Percentiles rank a stretch among this genome's conserved stretches.
These are phyloP conservation scores for Podiceps cristatus DNA, from an alignment of 2,113 vertebrate genomes.

Conservation along the genomic window DNA sequence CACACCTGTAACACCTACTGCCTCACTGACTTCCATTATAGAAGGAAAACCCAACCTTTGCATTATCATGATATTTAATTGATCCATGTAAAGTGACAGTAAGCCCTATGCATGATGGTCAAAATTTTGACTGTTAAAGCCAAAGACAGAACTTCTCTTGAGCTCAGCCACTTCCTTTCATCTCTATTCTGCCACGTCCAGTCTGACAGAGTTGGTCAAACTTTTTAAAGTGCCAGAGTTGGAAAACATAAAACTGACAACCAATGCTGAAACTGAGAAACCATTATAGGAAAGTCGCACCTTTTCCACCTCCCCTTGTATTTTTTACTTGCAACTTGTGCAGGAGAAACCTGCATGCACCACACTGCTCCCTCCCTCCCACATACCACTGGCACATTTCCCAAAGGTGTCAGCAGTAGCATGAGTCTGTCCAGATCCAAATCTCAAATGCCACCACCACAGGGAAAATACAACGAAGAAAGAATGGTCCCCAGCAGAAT, in stretches of 20 bases:
- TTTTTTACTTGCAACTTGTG: background rate
- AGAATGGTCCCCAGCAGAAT: background rate
- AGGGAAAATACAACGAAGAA: background rate
- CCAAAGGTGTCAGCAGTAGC: background rate
- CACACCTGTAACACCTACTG: background rate
- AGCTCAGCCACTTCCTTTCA: background rate
- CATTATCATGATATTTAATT: background rate
- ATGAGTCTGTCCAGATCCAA: background rate
- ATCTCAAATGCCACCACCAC: background rate
- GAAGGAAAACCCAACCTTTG: background rate
- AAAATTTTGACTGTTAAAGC: background rate
- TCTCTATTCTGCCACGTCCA: background rate
- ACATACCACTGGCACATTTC: background rate
- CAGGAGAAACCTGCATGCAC: background rate
- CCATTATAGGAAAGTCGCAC: background rate
- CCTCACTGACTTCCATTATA: background rate
- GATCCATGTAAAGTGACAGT: background rate
- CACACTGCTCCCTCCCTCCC: background rate
- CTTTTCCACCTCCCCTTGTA: background rate
- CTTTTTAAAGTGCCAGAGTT: background rate
- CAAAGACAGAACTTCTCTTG: background rate
- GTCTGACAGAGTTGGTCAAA: background rate
- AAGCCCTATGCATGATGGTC: background rate
- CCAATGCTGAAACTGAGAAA: background rate
- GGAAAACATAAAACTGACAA: background rate